Evolutionary conservation across 1,140 invertebrate species (phyloP).

Genomic region (Telenomus remus): DNA sequence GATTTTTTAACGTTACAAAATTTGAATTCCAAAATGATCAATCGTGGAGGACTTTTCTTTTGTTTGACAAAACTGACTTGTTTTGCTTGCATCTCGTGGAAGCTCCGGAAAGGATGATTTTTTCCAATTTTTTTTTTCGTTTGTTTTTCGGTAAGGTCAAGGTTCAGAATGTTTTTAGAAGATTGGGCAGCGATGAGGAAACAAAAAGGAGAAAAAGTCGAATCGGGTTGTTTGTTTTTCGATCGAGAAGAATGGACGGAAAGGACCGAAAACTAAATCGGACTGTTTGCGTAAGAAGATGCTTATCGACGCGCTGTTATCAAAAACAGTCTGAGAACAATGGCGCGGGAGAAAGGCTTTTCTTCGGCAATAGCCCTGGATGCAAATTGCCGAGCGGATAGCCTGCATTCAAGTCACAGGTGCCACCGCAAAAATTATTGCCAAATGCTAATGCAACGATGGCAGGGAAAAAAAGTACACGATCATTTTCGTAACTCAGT

Average conservation of each 20-base stretch:
- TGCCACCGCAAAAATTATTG: slow-evolving; percentile 36
- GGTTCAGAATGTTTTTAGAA: slow-evolving; percentile 10
- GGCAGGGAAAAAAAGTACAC: neutral
- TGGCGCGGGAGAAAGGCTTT: slow-evolving; percentile 44
- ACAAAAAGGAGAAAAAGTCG: slow-evolving; percentile 11
- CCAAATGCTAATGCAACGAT: slow-evolving; percentile 25
- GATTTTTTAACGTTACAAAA: no score
- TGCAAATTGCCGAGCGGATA: slow-evolving; percentile 32
- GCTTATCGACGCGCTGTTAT: slow-evolving; percentile 38
- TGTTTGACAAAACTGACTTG: no score
- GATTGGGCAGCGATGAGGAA: slow-evolving; percentile 5
- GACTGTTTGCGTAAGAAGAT: slow-evolving; percentile 43
- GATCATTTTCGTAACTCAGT: slow-evolving; percentile 2
- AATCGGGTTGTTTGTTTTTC: slow-evolving; percentile 37
- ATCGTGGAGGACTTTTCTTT: no score
- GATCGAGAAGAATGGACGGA: slow-evolving; percentile 38
- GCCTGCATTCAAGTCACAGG: slow-evolving; percentile 39
- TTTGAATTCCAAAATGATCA: no score
- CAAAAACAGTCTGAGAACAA: slow-evolving; percentile 49
- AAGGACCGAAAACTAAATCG: slow-evolving; percentile 41
- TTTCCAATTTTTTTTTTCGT: no score
- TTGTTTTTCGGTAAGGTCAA: no score
- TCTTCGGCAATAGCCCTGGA: slow-evolving; percentile 23
- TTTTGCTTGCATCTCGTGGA: no score
- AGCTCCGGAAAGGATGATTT: no score